Evolutionary conservation across 2,113 vertebrate species (phyloP).

Genomic region (Oncorhynchus mykiss): DNA sequence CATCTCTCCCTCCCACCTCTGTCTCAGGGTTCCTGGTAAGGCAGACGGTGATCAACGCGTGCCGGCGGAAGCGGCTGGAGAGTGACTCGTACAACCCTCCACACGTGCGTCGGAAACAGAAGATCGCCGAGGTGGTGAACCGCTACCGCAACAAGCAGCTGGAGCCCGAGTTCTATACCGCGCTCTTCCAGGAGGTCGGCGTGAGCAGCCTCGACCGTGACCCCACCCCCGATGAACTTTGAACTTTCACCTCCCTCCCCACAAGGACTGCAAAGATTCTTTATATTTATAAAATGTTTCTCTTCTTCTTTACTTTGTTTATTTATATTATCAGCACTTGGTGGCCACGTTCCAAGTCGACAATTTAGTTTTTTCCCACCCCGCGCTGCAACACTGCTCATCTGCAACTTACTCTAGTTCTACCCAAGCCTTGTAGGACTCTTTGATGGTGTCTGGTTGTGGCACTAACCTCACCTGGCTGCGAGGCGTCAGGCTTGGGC

Average conservation of each 20-base stretch:
- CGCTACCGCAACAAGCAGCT: conserved; percentile 88
- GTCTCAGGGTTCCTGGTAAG: conserved; percentile 81
- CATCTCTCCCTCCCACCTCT: too few species aligned
- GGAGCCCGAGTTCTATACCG: conserved; percentile 89
- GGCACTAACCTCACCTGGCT: too few species aligned
- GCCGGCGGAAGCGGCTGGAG: conserved; percentile 86
- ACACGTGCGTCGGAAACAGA: conserved; percentile 89
- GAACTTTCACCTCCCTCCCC: background rate
- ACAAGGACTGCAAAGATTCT: conserved; percentile 36
- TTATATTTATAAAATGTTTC: conserved; percentile 3
- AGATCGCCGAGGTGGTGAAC: conserved; percentile 87
- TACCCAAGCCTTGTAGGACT: background rate
- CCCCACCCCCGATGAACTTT: conserved; percentile 1
- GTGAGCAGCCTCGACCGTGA: conserved; percentile 81
- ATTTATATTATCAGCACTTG: conserved; percentile 59
- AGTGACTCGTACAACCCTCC: conserved; percentile 88
- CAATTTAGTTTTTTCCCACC: background rate
- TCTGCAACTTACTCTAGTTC: background rate
- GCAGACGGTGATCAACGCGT: conserved; percentile 88
- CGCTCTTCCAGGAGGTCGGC: conserved; percentile 87
- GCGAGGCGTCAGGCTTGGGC: too few species aligned
- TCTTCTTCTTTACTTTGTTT: conserved; percentile 5
- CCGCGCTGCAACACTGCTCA: background rate
- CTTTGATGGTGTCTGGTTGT: background rate
- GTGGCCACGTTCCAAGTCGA: background rate